Percentiles rank a stretch among this genome's conserved stretches.
Evolutionary conservation across 1,140 invertebrate genomes (phyloP).

Genomic region (Leguminivora glycinivorella): DNA sequence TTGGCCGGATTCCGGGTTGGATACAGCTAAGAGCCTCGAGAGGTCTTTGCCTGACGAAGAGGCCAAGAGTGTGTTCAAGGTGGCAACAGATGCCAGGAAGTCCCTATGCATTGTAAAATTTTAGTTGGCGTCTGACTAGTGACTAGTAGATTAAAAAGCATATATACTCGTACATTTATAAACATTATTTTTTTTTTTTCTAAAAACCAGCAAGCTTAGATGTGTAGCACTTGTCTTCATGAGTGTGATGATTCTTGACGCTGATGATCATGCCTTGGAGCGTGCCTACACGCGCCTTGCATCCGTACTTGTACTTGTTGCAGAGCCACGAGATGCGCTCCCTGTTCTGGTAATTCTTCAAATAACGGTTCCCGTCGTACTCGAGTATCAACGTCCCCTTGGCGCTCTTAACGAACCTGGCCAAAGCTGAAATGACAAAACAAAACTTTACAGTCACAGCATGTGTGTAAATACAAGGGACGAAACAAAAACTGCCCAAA

Average conservation of each 20-base stretch:
- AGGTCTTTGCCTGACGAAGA: too few species aligned
- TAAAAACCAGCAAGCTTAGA: neutral
- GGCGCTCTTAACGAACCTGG: constrained; percentile 27
- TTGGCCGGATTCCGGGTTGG: too few species aligned
- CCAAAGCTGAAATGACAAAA: constrained; percentile 19
- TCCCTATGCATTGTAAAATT: too few species aligned
- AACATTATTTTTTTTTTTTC: constrained; percentile 52
- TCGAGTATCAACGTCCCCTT: constrained; percentile 48
- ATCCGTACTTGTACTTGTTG: constrained; percentile 43
- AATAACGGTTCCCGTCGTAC: constrained; percentile 42
- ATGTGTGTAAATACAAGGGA: neutral
- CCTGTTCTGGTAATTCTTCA: constrained; percentile 57
- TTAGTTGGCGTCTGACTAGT: too few species aligned
- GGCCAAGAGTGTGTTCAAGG: too few species aligned
- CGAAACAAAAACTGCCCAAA: neutral
- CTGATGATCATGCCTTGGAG: constrained; percentile 39
- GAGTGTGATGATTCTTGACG: constrained; percentile 51
- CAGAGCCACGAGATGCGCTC: constrained; percentile 59
- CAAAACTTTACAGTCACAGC: constrained; percentile 25
- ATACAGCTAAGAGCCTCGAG: too few species aligned
- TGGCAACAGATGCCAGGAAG: too few species aligned
- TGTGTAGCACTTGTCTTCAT: constrained; percentile 28
- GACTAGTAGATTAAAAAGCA: too few species aligned
- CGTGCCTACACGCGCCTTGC: constrained; percentile 51
- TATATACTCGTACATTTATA: constrained; percentile 31